Conservation (phyloP, 92 coral and sea anemone species). For the Galaxea fascicularis region DNA sequence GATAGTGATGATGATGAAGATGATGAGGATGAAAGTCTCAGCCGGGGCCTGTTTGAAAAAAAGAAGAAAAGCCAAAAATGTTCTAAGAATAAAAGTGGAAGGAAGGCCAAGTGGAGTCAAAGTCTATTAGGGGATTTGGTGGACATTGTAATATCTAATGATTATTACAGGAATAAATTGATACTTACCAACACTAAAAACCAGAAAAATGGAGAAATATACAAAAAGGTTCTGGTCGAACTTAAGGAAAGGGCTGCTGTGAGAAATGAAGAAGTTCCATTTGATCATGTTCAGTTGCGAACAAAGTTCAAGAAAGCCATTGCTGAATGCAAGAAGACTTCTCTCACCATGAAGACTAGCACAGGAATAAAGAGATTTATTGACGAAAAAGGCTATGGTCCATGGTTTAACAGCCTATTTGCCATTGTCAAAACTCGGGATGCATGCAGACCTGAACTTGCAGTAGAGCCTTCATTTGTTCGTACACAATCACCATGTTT, state of each 20-base stretch:
- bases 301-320: constrained; percentile 60
- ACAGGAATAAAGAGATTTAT: constrained; percentile 65
- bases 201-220: constrained; percentile 67
- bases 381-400: constrained; percentile 49
- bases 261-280: constrained; percentile 57
- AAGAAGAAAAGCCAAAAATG: constrained; percentile 9
- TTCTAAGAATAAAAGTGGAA: constrained; percentile 22
- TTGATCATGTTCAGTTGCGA: constrained; percentile 46
- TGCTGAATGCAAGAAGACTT: constrained; percentile 55
- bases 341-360: constrained; percentile 61
- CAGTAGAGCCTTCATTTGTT: constrained; percentile 54
- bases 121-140: constrained; percentile 34
- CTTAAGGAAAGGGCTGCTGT: constrained; percentile 50
- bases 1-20: too few relatives aligned
- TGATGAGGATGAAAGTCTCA: too few relatives aligned
- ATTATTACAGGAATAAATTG: constrained; percentile 32
- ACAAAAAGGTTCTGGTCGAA: constrained; percentile 38
- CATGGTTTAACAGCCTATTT: constrained; percentile 54
- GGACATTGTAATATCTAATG: constrained; percentile 28
- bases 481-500: constrained; percentile 26
- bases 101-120: constrained; percentile 38
- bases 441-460: constrained; percentile 70
- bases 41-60: too few relatives aligned
- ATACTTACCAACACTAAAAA: constrained; percentile 71
- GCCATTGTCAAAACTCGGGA: constrained; percentile 55